These are phyloP conservation scores for Percopsis transmontana DNA, from an alignment of 2,113 vertebrate species.

Conservation along the genomic window DNA sequence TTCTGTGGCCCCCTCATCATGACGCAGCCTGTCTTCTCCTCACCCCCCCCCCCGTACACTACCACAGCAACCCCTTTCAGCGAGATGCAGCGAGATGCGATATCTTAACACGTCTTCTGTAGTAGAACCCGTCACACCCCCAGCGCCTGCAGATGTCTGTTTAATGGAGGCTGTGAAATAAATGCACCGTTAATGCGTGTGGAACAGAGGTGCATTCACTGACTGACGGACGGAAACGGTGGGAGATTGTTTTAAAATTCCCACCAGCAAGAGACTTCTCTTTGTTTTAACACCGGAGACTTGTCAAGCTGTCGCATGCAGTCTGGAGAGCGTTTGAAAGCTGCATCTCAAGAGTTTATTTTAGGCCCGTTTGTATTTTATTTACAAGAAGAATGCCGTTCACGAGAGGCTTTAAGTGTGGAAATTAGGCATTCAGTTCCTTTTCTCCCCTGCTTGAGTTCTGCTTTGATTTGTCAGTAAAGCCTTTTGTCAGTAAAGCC, in stretches of 20 bases:
- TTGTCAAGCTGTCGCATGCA: not conserved
- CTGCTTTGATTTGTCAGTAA: not conserved
- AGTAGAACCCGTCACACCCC: constrained; percentile 22
- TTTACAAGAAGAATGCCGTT: not conserved
- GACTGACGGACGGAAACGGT: not conserved
- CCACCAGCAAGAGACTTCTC: not conserved
- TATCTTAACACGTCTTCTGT: constrained; percentile 39
- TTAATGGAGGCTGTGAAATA: constrained; percentile 21
- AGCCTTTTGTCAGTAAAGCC: constrained; percentile 20
- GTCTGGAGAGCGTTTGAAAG: constrained; percentile 2
- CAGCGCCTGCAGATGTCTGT: constrained; percentile 39
- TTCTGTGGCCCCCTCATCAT: constrained; percentile 38
- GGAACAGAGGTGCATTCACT: not conserved
- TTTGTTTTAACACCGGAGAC: constrained; percentile 14
- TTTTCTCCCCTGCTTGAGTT: not conserved
- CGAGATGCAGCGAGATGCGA: constrained; percentile 45
- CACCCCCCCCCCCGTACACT: constrained; percentile 16
- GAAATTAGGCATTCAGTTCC: not conserved
- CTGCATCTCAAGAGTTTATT: no score
- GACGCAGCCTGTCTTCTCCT: constrained; percentile 42
- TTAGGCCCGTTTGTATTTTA: no score
- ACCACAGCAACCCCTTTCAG: constrained; percentile 58
- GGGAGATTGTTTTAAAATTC: not conserved
- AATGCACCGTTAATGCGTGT: not conserved
- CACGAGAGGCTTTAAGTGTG: not conserved